Evolutionary conservation across 2,888 invertebrate genomes (phyloP).

Genomic region (Sarcophaga variegata): DNA sequence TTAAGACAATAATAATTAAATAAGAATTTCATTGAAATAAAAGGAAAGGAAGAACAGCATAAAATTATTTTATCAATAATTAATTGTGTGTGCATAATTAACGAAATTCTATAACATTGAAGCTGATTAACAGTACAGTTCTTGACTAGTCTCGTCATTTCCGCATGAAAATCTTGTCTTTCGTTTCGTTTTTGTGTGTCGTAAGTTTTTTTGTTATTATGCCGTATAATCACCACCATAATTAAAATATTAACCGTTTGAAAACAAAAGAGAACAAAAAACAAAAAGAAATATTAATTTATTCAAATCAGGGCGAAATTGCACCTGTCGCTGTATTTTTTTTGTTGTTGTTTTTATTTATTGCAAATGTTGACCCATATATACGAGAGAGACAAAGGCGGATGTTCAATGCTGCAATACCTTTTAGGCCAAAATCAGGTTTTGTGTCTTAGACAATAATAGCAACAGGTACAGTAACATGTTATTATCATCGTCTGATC

Average conservation of each 20-base stretch:
- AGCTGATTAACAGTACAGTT: too few relatives aligned
- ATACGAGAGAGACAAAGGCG: not conserved
- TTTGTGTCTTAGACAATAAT: not conserved
- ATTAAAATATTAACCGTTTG: too few relatives aligned
- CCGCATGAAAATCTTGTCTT: not conserved
- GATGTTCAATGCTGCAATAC: not conserved
- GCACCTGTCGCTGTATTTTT: not conserved
- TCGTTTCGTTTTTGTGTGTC: not conserved
- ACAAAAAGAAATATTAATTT: too few relatives aligned
- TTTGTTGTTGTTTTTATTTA: too few relatives aligned
- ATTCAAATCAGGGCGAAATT: not conserved
- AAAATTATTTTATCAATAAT: constrained; percentile 11
- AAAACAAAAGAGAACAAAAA: too few relatives aligned
- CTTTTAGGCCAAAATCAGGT: not conserved
- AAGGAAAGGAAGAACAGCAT: constrained; percentile 38
- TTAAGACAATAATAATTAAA: constrained; percentile 34
- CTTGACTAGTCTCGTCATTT: not conserved
- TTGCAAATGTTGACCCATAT: not conserved
- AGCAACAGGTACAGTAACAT: not conserved
- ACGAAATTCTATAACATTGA: not conserved
- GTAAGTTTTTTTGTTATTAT: not conserved
- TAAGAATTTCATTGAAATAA: constrained; percentile 11
- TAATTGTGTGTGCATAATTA: not conserved
- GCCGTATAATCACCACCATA: too few relatives aligned
- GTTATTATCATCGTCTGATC: not conserved